phyloP scores from a whole-genome alignment of 2,113 vertebrate species.

The Numida meleagris region DNA sequence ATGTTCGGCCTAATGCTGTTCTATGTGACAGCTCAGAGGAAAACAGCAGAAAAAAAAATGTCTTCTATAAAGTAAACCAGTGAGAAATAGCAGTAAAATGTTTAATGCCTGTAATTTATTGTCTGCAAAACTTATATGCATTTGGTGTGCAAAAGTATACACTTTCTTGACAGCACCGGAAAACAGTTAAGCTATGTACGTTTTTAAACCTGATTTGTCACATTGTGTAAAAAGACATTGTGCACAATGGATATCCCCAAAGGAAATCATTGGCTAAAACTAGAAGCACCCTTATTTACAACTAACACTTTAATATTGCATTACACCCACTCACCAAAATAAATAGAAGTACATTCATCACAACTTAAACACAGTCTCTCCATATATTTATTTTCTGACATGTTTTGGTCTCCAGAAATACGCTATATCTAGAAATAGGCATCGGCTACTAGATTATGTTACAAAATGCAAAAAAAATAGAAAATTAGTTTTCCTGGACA shows the following conservation, averaged over 20 bases:
- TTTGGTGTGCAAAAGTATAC: constrained; percentile 74
- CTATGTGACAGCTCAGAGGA: neutral
- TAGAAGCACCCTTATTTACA: constrained; percentile 73
- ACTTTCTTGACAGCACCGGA: constrained; percentile 76
- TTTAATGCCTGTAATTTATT: constrained; percentile 80
- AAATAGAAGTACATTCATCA: constrained; percentile 80
- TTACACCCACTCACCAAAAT: constrained; percentile 79
- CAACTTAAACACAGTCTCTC: constrained; percentile 78
- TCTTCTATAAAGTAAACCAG: constrained; percentile 65
- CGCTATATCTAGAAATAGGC: constrained; percentile 74
- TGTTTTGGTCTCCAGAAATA: constrained; percentile 82
- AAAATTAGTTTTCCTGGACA: constrained; percentile 73
- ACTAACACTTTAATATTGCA: constrained; percentile 73
- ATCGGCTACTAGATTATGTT: constrained; percentile 74
- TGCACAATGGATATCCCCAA: constrained; percentile 68
- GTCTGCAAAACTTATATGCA: constrained; percentile 73
- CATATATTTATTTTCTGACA: constrained; percentile 80
- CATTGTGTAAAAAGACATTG: constrained; percentile 74
- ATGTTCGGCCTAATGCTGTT: neutral
- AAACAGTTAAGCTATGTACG: constrained; percentile 71
- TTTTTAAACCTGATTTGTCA: constrained; percentile 74
- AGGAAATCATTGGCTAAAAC: constrained; percentile 44
- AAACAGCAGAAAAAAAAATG: neutral
- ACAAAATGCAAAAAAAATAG: constrained; percentile 76
- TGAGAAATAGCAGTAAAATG: constrained; percentile 73